Conservation (phyloP, 1,140 invertebrate species). For the Polypedilum vanderplanki region DNA sequence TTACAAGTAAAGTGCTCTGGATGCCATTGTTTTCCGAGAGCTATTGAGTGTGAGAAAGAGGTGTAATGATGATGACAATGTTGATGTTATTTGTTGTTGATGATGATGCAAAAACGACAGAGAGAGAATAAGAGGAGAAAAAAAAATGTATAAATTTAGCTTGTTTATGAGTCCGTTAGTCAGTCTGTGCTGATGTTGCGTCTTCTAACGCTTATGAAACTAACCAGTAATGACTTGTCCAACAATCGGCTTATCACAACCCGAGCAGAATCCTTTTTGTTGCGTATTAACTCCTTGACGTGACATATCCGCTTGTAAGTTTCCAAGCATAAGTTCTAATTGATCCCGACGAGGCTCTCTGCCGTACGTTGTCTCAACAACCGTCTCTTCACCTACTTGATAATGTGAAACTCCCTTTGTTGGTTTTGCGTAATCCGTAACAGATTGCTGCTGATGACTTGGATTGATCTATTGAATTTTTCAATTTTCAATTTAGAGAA, state of each 20-base stretch:
- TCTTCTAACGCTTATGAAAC: background rate
- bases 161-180: too few species aligned
- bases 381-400: slow-evolving; percentile 46
- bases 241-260: slow-evolving; percentile 96
- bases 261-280: slow-evolving; percentile 96
- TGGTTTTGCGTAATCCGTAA: slow-evolving; percentile 66
- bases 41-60: slow-evolving; percentile 50
- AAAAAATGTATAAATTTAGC: too few species aligned
- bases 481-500: background rate
- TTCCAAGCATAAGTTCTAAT: slow-evolving; percentile 89
- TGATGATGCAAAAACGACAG: background rate
- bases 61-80: slow-evolving; percentile 57
- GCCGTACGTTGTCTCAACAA: slow-evolving; percentile 39
- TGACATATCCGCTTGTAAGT: slow-evolving; percentile 90
- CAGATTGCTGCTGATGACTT: slow-evolving; percentile 52
- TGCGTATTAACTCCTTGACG: slow-evolving; percentile 95
- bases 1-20: slow-evolving; percentile 98
- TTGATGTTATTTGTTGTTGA: slow-evolving; percentile 33
- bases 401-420: slow-evolving; percentile 52
- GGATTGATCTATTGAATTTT: slow-evolving; percentile 48
- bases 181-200: too few species aligned
- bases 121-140: too few species aligned
- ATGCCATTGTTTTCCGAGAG: slow-evolving; percentile 98
- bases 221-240: slow-evolving; percentile 65
- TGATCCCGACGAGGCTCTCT: slow-evolving; percentile 48